These are phyloP conservation scores for Sycophila sp. DNA, from an alignment of 1,140 invertebrate genomes.

Conservation along the genomic window DNA sequence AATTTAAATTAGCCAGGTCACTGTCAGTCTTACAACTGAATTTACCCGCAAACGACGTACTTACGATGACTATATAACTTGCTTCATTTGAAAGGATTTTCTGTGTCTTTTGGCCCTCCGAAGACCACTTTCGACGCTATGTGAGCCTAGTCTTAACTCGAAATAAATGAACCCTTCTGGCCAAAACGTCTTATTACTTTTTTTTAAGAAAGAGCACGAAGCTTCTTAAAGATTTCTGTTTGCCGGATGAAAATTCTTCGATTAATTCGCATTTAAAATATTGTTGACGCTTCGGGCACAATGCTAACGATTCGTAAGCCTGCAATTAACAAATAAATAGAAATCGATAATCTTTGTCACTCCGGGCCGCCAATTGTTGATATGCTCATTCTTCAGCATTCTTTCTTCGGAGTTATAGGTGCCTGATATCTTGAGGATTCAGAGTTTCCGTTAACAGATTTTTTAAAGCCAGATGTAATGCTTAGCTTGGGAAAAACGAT, in stretches of 20 bases:
- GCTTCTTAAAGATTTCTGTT: conserved; percentile 26
- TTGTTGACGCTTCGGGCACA: conserved; percentile 53
- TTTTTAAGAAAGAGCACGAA: conserved; percentile 13
- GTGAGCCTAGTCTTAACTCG: conserved; percentile 41
- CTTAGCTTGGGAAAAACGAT: not conserved
- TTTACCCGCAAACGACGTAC: too few species aligned
- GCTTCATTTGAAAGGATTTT: too few species aligned
- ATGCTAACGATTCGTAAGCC: conserved; percentile 49
- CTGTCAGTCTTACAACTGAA: too few species aligned
- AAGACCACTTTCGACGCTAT: conserved; percentile 17
- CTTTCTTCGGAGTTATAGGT: conserved; percentile 35
- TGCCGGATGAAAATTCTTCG: conserved; percentile 44
- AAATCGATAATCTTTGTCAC: not conserved
- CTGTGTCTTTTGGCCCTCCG: not conserved
- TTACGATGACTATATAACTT: too few species aligned
- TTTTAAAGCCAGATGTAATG: conserved; percentile 24
- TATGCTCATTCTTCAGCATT: not conserved
- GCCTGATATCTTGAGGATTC: conserved; percentile 51
- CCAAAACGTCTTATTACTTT: conserved; percentile 23
- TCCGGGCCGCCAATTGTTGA: not conserved
- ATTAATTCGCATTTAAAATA: conserved; percentile 61
- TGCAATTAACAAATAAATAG: conserved; percentile 43
- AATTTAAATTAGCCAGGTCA: not conserved
- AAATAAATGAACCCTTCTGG: conserved; percentile 50
- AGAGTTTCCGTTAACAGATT: conserved; percentile 55